A percentile compares a stretch with the other conserved stretches of the same genome.
phyloP scores from a whole-genome alignment of 2,797 vertebrate species.

The Benthosema pterotum region DNA sequence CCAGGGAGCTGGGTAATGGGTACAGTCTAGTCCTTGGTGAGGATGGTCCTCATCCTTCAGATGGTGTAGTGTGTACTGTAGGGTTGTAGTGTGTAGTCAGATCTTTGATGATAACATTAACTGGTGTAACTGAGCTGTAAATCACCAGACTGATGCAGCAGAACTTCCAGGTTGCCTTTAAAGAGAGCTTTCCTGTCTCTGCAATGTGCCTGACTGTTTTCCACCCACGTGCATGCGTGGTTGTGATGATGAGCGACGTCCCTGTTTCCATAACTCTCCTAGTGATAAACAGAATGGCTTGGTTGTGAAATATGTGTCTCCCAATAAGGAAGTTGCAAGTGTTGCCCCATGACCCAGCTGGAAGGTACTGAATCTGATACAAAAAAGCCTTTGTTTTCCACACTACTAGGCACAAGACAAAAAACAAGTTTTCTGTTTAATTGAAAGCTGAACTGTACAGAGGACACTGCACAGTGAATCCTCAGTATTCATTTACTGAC shows the following conservation, averaged over 20 bases:
- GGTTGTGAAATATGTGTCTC: conserved; percentile 56
- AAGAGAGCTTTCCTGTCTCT: conserved; percentile 3
- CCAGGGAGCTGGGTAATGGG: no score
- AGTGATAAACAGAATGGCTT: conserved; percentile 30
- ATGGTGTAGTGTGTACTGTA: no score
- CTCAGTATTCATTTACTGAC: no score
- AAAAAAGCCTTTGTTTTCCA: conserved; percentile 71
- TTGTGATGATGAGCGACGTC: conserved; percentile 11
- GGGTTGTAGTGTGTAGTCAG: no score
- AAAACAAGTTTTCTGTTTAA: conserved; percentile 60
- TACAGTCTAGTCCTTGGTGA: no score
- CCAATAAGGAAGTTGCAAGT: conserved; percentile 47
- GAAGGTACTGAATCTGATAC: conserved; percentile 49
- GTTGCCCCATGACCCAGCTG: conserved; percentile 61
- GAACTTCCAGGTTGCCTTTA: not conserved
- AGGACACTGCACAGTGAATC: conserved; percentile 5
- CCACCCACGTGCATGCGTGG: not conserved
- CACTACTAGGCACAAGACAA: conserved; percentile 45
- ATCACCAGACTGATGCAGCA: not conserved
- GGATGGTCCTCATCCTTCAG: no score
- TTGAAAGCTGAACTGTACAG: conserved; percentile 36
- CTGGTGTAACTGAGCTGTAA: not conserved
- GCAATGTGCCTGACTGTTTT: conserved; percentile 1
- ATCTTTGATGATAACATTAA: no score
- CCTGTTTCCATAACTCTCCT: not conserved